These are phyloP conservation scores for Rhea americana DNA, from an alignment of 2,113 vertebrate species.

Conservation along the genomic window DNA sequence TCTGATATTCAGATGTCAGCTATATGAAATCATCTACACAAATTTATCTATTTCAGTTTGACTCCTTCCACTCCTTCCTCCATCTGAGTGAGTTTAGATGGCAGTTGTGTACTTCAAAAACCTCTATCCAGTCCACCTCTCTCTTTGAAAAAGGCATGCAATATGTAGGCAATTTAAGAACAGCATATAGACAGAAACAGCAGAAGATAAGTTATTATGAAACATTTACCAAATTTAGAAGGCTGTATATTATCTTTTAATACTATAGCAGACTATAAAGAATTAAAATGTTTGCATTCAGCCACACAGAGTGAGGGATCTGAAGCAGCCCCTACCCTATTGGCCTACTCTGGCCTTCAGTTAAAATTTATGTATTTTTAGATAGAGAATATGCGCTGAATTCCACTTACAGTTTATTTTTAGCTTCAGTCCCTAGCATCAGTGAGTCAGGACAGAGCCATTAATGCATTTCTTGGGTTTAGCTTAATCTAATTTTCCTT, in stretches of 20 bases:
- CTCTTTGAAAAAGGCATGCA: accelerated
- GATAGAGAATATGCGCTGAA: neutral
- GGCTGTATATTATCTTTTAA: neutral
- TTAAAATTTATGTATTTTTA: neutral
- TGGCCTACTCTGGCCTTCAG: neutral
- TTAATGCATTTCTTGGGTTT: neutral
- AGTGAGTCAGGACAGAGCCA: neutral
- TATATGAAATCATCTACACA: neutral
- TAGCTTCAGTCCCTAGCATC: neutral
- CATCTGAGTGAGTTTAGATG: neutral
- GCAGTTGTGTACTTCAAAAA: neutral
- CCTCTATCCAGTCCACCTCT: neutral
- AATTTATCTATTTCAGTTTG: neutral
- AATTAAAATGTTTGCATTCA: neutral
- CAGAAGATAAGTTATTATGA: neutral
- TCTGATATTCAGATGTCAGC: neutral
- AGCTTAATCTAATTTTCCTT: neutral
- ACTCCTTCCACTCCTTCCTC: neutral
- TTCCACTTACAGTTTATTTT: neutral
- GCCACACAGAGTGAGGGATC: neutral
- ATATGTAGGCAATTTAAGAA: accelerated
- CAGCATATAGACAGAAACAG: neutral
- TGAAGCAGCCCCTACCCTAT: neutral
- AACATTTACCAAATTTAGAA: neutral
- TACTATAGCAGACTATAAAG: neutral